phyloP scores from a whole-genome alignment of 2,797 vertebrate genomes.

The Oryzias dopingdopingensis region DNA sequence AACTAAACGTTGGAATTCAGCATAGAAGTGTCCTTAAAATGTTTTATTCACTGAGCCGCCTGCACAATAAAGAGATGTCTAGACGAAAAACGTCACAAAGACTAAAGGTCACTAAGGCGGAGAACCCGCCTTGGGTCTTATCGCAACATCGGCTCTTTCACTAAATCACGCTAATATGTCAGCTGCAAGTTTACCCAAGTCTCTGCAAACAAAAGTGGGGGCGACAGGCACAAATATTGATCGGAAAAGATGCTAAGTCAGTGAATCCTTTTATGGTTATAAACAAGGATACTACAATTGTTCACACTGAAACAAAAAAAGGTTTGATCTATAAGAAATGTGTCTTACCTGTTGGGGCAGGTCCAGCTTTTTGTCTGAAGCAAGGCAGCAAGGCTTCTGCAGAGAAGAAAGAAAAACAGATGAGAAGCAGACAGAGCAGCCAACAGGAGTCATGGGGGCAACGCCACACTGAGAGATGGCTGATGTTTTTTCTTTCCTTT shows the following conservation, averaged over 20 bases:
- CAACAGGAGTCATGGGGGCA: slow-evolving; percentile 30
- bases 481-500: slow-evolving; percentile 21
- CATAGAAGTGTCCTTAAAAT: background rate
- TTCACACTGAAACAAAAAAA: background rate
- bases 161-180: slow-evolving; percentile 23
- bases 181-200: slow-evolving; percentile 21
- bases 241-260: slow-evolving; percentile 2
- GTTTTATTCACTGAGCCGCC: background rate
- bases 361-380: slow-evolving; percentile 42
- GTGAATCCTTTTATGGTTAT: background rate
- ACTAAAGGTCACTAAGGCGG: slow-evolving; percentile 49
- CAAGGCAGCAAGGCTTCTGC: slow-evolving; percentile 46
- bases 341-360: slow-evolving; percentile 50
- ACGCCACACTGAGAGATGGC: slow-evolving; percentile 16
- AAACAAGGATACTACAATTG: background rate
- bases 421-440: slow-evolving; percentile 16
- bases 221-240: slow-evolving; percentile 1
- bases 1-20: background rate
- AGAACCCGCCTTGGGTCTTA: slow-evolving; percentile 33
- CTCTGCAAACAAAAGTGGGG: slow-evolving; percentile 18
- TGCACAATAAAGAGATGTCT: slow-evolving; percentile 53
- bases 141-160: slow-evolving; percentile 27
- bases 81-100: slow-evolving; percentile 48
- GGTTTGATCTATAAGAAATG: background rate
- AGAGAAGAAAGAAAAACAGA: slow-evolving; percentile 21